Base-by-base conservation (phyloP, 2,888 invertebrate species). In the Hirtodrosophila alboralis region DNA sequence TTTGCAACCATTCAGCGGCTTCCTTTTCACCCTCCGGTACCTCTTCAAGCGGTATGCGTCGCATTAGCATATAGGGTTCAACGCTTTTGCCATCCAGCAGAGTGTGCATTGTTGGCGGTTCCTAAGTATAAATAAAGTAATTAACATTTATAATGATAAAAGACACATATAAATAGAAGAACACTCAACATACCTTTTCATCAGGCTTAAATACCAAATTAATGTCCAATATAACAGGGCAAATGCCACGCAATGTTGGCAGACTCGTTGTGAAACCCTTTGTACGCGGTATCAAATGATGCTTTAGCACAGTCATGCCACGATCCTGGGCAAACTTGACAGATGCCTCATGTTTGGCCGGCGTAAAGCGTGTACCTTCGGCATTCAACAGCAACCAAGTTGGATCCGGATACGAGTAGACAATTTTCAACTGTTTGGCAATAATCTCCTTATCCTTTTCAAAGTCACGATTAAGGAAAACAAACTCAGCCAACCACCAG, bases 401-500 rank as follows among this genome's bases (percentile, higher is more conserved):
- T 65, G 95, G 96, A 93, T 96, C 95, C 47, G 97, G 97, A 92
- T 97, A 97, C 80, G 96, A 95, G 65, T 94, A 94, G 37, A 98
- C 92, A 90, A 96, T 95, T 66, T 93, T 93, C 61, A 98, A 93
- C 91, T 97, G 97, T 33, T 91, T 91, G 67, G 94, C 93, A 78
- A 98, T 96, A 61, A 94, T 95, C 86, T 94, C 93, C 89, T 94
- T 95, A 90, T 98, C 98, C 90, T 97, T 96, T 49, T 97, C 96
- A 92, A 95, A 98, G 71, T 95, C 95, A 76, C 98, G 93, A 89
- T 97, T 97, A 56, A 98, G 92, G 91, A 98, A 98, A 63, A 98
- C 96, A 91, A 96, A 96, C 90, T 98, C 98, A 0, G 96, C 96
- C 90, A 97, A 96, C 91, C 96, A 96, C 97, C 98, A 98, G 84